Base-by-base conservation (phyloP, 2,113 vertebrate species). In the Limanda limanda region DNA sequence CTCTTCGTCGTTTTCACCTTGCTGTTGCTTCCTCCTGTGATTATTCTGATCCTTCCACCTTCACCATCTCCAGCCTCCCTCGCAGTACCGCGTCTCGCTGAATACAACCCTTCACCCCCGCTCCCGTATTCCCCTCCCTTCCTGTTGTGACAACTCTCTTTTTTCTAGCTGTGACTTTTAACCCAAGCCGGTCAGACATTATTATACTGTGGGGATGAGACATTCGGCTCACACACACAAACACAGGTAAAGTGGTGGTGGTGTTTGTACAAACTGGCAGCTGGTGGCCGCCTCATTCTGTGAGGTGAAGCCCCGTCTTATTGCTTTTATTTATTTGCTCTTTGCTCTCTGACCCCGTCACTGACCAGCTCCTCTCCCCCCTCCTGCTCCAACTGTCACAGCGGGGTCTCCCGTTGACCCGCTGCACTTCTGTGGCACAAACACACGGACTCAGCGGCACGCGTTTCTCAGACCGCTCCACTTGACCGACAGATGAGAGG, bases 141-240 rank as follows among this genome's bases (percentile, higher is more conserved):
- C 57, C 69, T 74, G 40, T 81, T 77, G 59, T 81, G 67, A 83
- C 81, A 71, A 60, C 57, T 18, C 57, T 18, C 69, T 77, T 83
- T 57, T 56, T 71, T 51, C 31, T 6, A 40, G 60, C 64, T 47
- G 63, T 76, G 88, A 83, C 81, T 73, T 78, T 80, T 71, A 67
- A 54, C 58, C 63, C 60, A 54, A 51, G 70, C 10, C 55, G 77
- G 65, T 74, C 66, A 78, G 71, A 47, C 23, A n/a, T 68, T 68
- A 87, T 86, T 83, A 72, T 51, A 74, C 69, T 64, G 45, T 42
- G 48, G n/a, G 48, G 25, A 60, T 21, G 69, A 70, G 63, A 63
- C 12, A 5, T 59, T 73, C 74, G 10, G 21, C 47, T 51, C 5
- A 31, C 31, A 31, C 31, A 8, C 31, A 31, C 14, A 48, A 25